These are phyloP conservation scores for Synergus itoensis DNA, from an alignment of 2,888 invertebrate genomes.

Conservation along the genomic window DNA sequence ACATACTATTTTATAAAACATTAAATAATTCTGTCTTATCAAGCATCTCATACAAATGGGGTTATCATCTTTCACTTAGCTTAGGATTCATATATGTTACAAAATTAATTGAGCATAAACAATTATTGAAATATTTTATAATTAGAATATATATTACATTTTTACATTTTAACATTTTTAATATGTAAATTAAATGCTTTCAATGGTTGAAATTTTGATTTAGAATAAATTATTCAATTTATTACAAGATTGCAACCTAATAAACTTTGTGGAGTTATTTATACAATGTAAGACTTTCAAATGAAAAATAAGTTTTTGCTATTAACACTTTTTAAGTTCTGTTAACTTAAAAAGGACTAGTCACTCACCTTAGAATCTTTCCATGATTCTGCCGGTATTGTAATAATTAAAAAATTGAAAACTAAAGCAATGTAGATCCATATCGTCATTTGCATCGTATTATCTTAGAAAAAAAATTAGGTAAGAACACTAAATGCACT, in stretches of 20 bases:
- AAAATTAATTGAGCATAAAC: too few relatives aligned
- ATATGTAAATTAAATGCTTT: too few relatives aligned
- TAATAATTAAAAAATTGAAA: neutral
- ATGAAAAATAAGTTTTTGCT: neutral
- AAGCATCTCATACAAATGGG: neutral
- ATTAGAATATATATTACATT: neutral
- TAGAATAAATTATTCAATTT: neutral
- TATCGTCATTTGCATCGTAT: conserved; percentile 19
- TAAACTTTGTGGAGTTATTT: too few relatives aligned
- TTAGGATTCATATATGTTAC: too few relatives aligned
- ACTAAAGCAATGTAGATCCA: neutral
- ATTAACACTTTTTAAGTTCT: neutral
- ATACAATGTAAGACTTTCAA: neutral
- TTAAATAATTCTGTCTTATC: neutral
- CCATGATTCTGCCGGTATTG: conserved; percentile 2
- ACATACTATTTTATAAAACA: neutral
- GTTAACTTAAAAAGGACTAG: neutral
- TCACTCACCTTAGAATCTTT: conserved; percentile 13
- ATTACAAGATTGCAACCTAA: too few relatives aligned
- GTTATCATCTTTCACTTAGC: neutral
- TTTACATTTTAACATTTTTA: too few relatives aligned
- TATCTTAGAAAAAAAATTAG: conserved; percentile 2
- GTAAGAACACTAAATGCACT: conserved; percentile 42
- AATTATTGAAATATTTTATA: neutral
- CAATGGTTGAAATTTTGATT: neutral